Percentiles rank a stretch among this genome's conserved stretches.
Evolutionary conservation across 2,113 vertebrate genomes (phyloP).

Genomic region (Pterocles burchelli): DNA sequence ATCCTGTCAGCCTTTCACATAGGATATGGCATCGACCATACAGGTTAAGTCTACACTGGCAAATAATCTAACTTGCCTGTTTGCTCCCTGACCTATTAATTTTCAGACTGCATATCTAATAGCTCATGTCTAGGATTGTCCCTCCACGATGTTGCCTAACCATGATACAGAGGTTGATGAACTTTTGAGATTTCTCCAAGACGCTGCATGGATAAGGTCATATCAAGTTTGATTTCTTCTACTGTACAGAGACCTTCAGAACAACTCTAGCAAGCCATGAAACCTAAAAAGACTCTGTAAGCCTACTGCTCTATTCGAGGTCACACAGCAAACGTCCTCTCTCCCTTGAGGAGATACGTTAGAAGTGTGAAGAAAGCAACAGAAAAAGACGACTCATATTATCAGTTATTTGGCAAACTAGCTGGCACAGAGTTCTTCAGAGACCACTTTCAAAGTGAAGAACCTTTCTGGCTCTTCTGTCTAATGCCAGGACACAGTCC

Average conservation of each 20-base stretch:
- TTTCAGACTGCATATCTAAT: not conserved
- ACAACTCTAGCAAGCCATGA: not conserved
- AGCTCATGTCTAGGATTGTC: not conserved
- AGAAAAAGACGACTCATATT: not conserved
- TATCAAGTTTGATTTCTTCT: not conserved
- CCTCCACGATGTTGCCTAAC: not conserved
- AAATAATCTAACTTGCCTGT: not conserved
- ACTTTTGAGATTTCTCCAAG: not conserved
- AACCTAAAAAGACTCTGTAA: not conserved
- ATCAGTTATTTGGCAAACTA: not conserved
- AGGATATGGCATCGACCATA: not conserved
- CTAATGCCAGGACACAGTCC: not conserved
- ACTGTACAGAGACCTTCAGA: not conserved
- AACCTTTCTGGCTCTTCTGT: not conserved
- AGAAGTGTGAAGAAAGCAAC: not conserved
- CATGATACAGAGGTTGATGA: not conserved
- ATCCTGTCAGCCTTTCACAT: not conserved
- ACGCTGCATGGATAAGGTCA: not conserved
- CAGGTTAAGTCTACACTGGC: not conserved
- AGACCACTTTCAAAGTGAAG: not conserved
- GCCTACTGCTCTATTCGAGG: not conserved
- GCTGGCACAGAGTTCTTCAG: not conserved
- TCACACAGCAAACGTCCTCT: not conserved
- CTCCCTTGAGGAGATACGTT: not conserved
- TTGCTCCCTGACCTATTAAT: not conserved